Base-by-base conservation (phyloP, 2,113 vertebrate genomes). In the Laticauda colubrina region DNA sequence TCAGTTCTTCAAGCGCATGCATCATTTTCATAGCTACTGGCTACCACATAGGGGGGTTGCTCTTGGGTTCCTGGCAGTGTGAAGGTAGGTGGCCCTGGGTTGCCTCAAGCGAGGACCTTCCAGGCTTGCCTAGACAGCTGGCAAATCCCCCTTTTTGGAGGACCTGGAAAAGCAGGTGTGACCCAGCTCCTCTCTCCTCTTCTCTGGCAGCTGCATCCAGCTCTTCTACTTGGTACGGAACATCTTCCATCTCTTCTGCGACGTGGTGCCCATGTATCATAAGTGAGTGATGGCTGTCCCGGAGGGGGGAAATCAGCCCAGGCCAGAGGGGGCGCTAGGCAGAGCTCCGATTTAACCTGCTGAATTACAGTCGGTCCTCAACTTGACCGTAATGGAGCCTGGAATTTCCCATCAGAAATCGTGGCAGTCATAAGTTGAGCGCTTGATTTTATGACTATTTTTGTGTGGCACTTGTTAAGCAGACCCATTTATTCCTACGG, bases 231-330 rank as follows among this genome's bases (percentile, higher is more conserved):
- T 98, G 0, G 99, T 99, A 86, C 97, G 99, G 95, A 99, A 99
- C 94, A 98, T 99, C 94, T 99, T 99, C 96, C 98, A 99, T 95
- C 97, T 99, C n/a, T 99, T 99, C 97, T 98, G 97, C 4, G 99
- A 99, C 43, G 99, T 99, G 0, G 99, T 99, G 20, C 99, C 99
- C 18, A 99, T 98, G 0, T 99, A 99, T 95, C 99, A 99, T 97
- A 99, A 98, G 99, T 99, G 96, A 98, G 99, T 94, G 54, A 3
- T 12, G 0, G 21, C n/a, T 6, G 15, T 43, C 39, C 21, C 9
- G 20, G 10, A 23, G 23, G 12, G 90, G 56, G 10, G 39, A 75
- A 21, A n/a, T 15, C 24, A 0, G 34, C 2, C 8, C 5, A 34
- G 15, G n/a, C n/a, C 5, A 75, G 7, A 24, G 21, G 21, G 54